These are phyloP conservation scores for Globodera rostochiensis DNA, from an alignment of 1,140 invertebrate genomes.

Conservation along the genomic window DNA sequence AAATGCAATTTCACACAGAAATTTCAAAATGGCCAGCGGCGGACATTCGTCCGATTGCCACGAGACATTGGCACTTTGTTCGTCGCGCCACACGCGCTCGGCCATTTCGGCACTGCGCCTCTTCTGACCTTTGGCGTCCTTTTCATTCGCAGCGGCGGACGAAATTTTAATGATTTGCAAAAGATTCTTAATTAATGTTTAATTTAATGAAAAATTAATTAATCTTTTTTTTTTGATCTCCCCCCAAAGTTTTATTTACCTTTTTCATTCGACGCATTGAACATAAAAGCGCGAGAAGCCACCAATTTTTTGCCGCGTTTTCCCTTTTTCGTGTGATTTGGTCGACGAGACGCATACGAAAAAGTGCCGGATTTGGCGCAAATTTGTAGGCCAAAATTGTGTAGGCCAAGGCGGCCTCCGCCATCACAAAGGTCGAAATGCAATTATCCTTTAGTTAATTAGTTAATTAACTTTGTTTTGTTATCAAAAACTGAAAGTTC, in stretches of 20 bases:
- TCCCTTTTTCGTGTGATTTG: background rate
- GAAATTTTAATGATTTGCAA: constrained; percentile 29
- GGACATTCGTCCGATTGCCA: background rate
- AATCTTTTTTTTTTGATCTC: no score
- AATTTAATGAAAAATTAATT: no score
- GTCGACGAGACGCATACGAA: constrained; percentile 27
- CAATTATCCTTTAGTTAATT: background rate
- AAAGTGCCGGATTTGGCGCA: constrained; percentile 35
- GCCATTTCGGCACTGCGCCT: background rate
- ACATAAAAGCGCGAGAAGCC: constrained; percentile 42
- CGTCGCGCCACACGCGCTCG: background rate
- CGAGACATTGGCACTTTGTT: background rate
- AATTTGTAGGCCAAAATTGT: constrained; percentile 42
- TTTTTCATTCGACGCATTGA: constrained; percentile 35
- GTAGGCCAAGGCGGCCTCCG: constrained; percentile 43
- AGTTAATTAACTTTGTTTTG: no score
- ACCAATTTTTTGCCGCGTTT: constrained; percentile 34
- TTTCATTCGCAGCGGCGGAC: background rate
- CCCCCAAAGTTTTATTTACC: constrained; percentile 17
- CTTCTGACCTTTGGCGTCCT: background rate
- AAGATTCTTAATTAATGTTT: constrained; percentile 23
- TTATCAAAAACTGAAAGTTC: background rate
- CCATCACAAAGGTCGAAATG: constrained; percentile 32
- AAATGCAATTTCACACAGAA: constrained; percentile 58
- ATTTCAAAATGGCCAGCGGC: constrained; percentile 24